Evolutionary conservation across 1,140 invertebrate genomes (phyloP).

Genomic region (Drosophila paulistorum): DNA sequence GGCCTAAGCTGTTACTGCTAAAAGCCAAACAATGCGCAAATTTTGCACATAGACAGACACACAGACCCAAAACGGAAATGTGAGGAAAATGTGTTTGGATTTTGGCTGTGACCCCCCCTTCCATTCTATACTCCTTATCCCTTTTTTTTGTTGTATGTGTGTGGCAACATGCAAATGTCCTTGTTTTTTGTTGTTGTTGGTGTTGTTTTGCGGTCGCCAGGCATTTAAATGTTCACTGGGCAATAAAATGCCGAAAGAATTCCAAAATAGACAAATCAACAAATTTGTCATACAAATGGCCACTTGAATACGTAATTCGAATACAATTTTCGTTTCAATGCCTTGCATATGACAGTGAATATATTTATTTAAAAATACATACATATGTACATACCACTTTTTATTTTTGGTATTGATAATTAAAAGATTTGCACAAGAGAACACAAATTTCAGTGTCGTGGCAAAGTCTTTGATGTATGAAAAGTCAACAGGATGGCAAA

Average conservation of each 20-base stretch:
- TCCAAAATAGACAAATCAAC: constrained; percentile 45
- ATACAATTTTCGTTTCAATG: neutral
- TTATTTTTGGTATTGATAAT: neutral
- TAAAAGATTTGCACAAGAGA: constrained; percentile 17
- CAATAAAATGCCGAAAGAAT: constrained; percentile 72
- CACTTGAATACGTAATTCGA: constrained; percentile 3
- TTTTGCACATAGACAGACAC: constrained; percentile 47
- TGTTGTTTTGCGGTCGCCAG: constrained; percentile 67
- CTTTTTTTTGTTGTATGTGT: constrained; percentile 11
- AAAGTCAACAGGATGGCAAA: constrained; percentile 12
- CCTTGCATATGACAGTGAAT: neutral
- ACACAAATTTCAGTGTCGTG: constrained; percentile 21
- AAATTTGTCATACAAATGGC: constrained; percentile 47
- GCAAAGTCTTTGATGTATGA: constrained; percentile 1
- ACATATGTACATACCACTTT: neutral
- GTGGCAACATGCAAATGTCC: constrained; percentile 67
- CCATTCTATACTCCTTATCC: constrained; percentile 9
- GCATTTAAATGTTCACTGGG: constrained; percentile 75
- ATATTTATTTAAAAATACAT: neutral
- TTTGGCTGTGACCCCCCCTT: constrained; percentile 17
- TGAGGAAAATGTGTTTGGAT: constrained; percentile 51
- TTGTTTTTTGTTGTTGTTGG: constrained; percentile 31
- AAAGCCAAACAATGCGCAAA: constrained; percentile 76
- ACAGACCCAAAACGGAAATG: constrained; percentile 32
- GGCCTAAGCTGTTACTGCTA: constrained; percentile 63